phyloP scores from a whole-genome alignment of 92 coral and sea anemone genomes.

The Paragorgia papillata region DNA sequence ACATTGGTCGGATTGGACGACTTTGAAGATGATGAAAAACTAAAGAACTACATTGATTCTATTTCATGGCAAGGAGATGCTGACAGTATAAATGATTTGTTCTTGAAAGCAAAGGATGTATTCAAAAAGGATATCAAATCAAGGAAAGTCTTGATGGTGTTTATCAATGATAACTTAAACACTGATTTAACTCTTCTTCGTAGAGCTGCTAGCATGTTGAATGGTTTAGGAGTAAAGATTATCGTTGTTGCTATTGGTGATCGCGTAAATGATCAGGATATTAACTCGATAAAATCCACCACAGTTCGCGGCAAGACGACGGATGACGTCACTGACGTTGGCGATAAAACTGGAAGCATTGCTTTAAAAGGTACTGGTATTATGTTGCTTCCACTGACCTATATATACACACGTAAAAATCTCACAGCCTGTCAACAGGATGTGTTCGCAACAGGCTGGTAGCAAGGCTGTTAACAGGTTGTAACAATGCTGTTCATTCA shows the following conservation, averaged over 20 bases:
- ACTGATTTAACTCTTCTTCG: conserved; percentile 1
- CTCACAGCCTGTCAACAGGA: neutral
- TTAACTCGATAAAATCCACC: conserved; percentile 28
- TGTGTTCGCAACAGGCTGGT: too few relatives aligned
- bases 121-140: conserved; percentile 7
- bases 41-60: conserved; percentile 50
- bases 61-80: conserved; percentile 26
- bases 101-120: conserved; percentile 13
- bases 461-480: too few relatives aligned
- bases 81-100: conserved; percentile 12
- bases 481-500: too few relatives aligned
- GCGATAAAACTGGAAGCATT: conserved; percentile 20
- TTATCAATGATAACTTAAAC: conserved; percentile 19
- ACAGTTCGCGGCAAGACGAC: neutral
- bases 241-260: conserved; percentile 67
- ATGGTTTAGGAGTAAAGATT: conserved; percentile 54
- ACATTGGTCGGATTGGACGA: conserved; percentile 44
- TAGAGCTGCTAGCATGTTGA: conserved; percentile 26
- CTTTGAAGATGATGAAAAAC: conserved; percentile 53
- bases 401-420: too few relatives aligned
- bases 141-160: conserved; percentile 25
- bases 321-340: conserved; percentile 8
- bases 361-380: conserved; percentile 11
- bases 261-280: conserved; percentile 38
- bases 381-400: neutral